phyloP scores from a whole-genome alignment of 2,888 invertebrate species.

The Camponotus fellah region DNA sequence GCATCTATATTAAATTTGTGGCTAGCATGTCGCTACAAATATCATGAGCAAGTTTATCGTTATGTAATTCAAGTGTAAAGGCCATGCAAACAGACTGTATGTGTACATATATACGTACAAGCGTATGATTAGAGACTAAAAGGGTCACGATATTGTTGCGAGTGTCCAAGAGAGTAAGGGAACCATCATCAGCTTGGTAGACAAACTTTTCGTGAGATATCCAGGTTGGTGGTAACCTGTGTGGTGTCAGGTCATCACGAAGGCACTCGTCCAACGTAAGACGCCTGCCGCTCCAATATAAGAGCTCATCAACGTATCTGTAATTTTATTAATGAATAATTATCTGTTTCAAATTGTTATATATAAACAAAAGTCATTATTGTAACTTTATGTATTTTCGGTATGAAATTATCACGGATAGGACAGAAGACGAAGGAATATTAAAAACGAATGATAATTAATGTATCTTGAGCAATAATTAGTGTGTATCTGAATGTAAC shows the following conservation, averaged over 20 bases:
- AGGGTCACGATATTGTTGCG: constrained; percentile 92
- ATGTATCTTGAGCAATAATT: background rate
- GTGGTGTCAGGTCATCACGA: constrained; percentile 91
- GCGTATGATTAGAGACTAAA: constrained; percentile 95
- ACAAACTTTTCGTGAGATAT: constrained; percentile 93
- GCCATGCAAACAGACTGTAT: background rate
- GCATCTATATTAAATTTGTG: too few relatives aligned
- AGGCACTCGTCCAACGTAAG: constrained; percentile 95
- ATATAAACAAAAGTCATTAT: background rate
- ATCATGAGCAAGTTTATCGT: background rate
- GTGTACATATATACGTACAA: constrained; percentile 89
- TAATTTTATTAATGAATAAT: constrained; percentile 29
- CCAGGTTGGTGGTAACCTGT: constrained; percentile 93
- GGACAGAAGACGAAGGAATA: background rate
- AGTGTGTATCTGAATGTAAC: too few relatives aligned
- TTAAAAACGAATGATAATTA: too few relatives aligned
- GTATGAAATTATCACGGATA: background rate
- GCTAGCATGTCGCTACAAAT: background rate
- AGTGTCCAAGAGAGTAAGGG: constrained; percentile 92
- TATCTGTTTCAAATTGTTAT: background rate
- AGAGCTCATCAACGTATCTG: constrained; percentile 95
- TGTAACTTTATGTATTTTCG: background rate
- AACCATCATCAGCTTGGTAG: constrained; percentile 95
- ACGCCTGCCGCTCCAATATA: constrained; percentile 95
- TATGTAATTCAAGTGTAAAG: background rate